These are phyloP conservation scores for Eupristina koningsbergeri DNA, from an alignment of 1,140 invertebrate genomes.

Conservation along the genomic window DNA sequence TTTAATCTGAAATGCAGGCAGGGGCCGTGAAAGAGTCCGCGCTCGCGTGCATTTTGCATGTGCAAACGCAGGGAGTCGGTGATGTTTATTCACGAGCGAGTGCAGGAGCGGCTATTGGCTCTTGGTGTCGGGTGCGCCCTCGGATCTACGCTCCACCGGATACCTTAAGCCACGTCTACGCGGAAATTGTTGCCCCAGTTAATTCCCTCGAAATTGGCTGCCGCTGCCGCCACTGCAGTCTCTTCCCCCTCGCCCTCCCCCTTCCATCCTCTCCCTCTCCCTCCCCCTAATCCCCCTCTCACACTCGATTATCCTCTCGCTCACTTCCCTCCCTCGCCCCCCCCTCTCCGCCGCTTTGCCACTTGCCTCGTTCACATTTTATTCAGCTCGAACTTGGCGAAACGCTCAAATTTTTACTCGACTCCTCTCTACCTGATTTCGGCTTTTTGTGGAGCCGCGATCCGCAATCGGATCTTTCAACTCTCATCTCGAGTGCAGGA, in stretches of 20 bases:
- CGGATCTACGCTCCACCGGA: constrained; percentile 62
- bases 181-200: constrained; percentile 57
- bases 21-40: constrained; percentile 36
- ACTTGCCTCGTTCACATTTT: not conserved
- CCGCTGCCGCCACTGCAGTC: not conserved
- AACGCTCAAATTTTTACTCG: too few species aligned
- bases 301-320: too few species aligned
- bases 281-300: too few species aligned
- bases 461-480: too few species aligned
- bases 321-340: not conserved
- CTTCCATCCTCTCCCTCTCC: too few species aligned
- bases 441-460: too few species aligned
- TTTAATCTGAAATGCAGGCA: constrained; percentile 30
- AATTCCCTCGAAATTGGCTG: constrained; percentile 53
- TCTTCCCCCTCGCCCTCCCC: too few species aligned
- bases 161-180: constrained; percentile 59
- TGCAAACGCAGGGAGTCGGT: not conserved
- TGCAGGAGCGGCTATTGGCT: constrained; percentile 28
- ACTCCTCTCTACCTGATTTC: too few species aligned
- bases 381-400: too few species aligned
- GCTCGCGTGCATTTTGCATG: constrained; percentile 41
- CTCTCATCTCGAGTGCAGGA: too few species aligned
- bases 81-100: constrained; percentile 52
- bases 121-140: constrained; percentile 59
- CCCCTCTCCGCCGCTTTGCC: not conserved